These are phyloP conservation scores for Euspilapteryx auroguttella DNA, from an alignment of 2,888 invertebrate genomes.

Conservation along the genomic window DNA sequence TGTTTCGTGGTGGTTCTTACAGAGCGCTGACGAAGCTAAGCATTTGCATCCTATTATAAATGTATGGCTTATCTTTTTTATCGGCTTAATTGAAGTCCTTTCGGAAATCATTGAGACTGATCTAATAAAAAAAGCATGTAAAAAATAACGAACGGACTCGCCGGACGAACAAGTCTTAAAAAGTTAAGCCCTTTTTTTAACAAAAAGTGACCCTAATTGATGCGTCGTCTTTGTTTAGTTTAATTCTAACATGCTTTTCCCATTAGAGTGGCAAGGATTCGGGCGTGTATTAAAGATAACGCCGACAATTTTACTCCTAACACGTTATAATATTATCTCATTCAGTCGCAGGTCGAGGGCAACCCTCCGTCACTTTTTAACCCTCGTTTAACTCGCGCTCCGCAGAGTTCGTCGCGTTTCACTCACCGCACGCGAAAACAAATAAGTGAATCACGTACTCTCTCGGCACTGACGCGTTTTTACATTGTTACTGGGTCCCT, in stretches of 20 bases:
- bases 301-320: conserved; percentile 55
- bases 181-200: conserved; percentile 47
- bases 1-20: conserved; percentile 9
- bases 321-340: conserved; percentile 52
- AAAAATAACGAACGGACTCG: conserved; percentile 45
- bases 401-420: conserved; percentile 12
- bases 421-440: conserved; percentile 28
- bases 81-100: conserved; percentile 48
- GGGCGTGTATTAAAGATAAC: conserved; percentile 48
- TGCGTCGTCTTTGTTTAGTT: conserved; percentile 63
- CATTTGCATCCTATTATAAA: conserved; percentile 39
- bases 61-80: too few relatives aligned
- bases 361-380: conserved; percentile 28
- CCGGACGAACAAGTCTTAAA: conserved; percentile 48
- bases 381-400: conserved; percentile 37
- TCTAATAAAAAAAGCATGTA: conserved; percentile 46
- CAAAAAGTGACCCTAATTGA: conserved; percentile 53
- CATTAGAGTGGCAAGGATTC: conserved; percentile 61
- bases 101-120: conserved; percentile 53
- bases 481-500: conserved; percentile 46
- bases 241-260: conserved; percentile 63
- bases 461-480: conserved; percentile 38
- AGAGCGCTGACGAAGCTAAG: conserved; percentile 13
- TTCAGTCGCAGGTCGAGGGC: conserved; percentile 22
- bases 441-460: conserved; percentile 37